Percentiles rank a stretch among this genome's conserved stretches.
Conservation (phyloP, 1,140 invertebrate species). For the Melitaea cinxia region DNA sequence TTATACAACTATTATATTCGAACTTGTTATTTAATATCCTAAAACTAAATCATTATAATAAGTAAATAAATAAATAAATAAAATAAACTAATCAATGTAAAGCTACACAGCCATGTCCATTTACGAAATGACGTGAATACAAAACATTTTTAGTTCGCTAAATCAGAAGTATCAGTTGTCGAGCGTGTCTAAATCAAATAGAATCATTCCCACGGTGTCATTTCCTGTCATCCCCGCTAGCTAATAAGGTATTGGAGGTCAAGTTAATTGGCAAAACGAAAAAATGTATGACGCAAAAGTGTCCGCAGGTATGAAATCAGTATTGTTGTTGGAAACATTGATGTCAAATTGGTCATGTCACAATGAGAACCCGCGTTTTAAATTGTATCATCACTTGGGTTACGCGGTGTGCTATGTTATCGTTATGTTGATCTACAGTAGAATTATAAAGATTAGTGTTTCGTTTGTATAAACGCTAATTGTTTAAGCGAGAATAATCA, state of each 20-base stretch:
- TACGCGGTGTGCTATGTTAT: background rate
- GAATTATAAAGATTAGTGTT: too few species aligned
- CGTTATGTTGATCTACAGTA: too few species aligned
- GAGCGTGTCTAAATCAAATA: conserved; percentile 15
- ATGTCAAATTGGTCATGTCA: background rate
- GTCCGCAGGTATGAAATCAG: background rate
- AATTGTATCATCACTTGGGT: background rate
- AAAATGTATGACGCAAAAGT: background rate
- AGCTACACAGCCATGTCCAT: background rate
- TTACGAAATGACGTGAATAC: background rate
- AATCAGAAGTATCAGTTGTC: background rate
- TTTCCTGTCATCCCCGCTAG: conserved; percentile 5
- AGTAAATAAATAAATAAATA: too few species aligned
- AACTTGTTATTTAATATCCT: too few species aligned
- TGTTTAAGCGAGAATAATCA: too few species aligned
- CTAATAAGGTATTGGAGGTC: conserved; percentile 17
- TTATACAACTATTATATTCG: too few species aligned
- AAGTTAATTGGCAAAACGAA: conserved; percentile 3
- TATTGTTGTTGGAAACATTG: background rate
- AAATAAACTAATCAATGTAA: background rate
- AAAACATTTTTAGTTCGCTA: background rate
- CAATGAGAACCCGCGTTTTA: background rate
- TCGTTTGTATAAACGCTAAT: too few species aligned
- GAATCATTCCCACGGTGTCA: conserved; percentile 25
- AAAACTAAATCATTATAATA: too few species aligned